Conservation (phyloP, 2,888 invertebrate species). For the Drosophila tripunctata region DNA sequence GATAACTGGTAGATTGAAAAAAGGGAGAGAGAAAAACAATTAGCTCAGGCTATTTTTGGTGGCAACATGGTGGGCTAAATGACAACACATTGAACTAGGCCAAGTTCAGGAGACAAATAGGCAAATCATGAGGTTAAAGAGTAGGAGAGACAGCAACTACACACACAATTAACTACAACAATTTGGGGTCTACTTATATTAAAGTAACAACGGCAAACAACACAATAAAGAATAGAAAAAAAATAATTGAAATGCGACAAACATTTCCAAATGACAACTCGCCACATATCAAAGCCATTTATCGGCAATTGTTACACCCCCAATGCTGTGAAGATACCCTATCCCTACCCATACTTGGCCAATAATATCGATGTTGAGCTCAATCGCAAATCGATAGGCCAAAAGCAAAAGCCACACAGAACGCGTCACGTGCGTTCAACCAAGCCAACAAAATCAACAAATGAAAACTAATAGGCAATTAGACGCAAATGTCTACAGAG, state of each 20-base stretch:
- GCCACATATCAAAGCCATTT: conserved; percentile 23
- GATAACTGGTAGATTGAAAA: not conserved
- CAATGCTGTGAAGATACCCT: not conserved
- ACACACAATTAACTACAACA: conserved; percentile 13
- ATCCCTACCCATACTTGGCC: not conserved
- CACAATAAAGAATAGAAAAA: too few species aligned
- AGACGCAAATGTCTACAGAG: conserved; percentile 59
- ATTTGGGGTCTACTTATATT: conserved; percentile 23
- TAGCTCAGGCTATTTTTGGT: conserved; percentile 22
- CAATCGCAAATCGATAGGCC: conserved; percentile 38
- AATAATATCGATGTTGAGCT: not conserved
- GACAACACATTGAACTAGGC: conserved; percentile 2
- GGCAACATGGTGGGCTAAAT: conserved; percentile 4
- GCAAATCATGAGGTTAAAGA: not conserved
- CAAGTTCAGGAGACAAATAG: not conserved
- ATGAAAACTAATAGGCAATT: conserved; percentile 80
- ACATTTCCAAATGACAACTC: not conserved
- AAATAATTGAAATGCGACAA: not conserved
- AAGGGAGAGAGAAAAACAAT: not conserved
- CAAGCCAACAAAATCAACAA: conserved; percentile 69
- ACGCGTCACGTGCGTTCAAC: conserved; percentile 31
- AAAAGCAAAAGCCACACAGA: conserved; percentile 9
- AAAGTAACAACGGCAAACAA: conserved; percentile 14
- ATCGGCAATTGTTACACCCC: conserved; percentile 16
- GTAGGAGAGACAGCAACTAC: not conserved